phyloP scores from a whole-genome alignment of 2,113 vertebrate genomes.

The Natator depressus region DNA sequence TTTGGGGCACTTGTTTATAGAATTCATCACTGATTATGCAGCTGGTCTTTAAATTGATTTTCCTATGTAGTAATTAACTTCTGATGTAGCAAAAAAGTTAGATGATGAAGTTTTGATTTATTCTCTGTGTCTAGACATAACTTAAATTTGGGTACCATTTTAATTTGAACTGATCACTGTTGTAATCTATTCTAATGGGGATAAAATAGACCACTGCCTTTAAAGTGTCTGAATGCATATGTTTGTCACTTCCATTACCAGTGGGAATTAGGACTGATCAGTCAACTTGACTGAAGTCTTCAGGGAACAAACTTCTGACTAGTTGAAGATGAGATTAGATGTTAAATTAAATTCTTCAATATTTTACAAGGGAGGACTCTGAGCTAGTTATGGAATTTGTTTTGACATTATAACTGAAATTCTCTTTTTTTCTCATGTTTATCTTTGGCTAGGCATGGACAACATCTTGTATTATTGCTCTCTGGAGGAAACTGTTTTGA shows the following conservation, averaged over 20 bases:
- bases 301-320: neutral
- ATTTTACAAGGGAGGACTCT: neutral
- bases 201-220: neutral
- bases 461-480: constrained; percentile 20
- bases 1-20: neutral
- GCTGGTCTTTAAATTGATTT: constrained; percentile 28
- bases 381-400: neutral
- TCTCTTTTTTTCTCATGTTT: neutral
- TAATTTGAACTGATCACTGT: neutral
- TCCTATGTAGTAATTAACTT: constrained; percentile 22
- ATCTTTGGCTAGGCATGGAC: constrained; percentile 10
- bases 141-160: constrained; percentile 1
- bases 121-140: neutral
- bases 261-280: neutral
- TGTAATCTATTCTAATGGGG: neutral
- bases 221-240: neutral
- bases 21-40: neutral
- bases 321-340: neutral
- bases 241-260: neutral
- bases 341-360: neutral
- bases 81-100: constrained; percentile 14
- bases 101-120: constrained; percentile 14
- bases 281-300: neutral
- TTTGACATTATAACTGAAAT: neutral
- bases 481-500: constrained; percentile 15